Evolutionary conservation across 2,797 vertebrate species (phyloP), one percentile per base, ranked within the genome.

Genomic region (Melanotaenia nigrans): DNA sequence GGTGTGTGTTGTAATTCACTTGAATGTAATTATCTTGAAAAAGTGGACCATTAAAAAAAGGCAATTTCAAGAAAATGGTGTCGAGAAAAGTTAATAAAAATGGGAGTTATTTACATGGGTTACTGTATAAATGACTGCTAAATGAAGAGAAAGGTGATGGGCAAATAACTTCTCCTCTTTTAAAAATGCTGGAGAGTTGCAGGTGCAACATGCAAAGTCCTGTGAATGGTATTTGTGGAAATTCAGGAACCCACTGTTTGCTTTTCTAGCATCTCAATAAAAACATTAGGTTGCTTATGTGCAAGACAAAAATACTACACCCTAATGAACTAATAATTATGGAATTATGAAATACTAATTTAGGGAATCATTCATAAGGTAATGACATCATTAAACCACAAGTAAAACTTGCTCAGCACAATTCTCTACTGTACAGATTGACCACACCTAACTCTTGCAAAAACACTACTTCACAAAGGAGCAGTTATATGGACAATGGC

Each of bases 1-100:
- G 73, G 68, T 73, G 81, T 84, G 84, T 77, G 86, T 75, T 82
- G 79, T 89, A 89, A 92, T 87, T 92, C 78, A 85, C 77, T 85
- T 83, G 85, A 85, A 90, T 83, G 88, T 83, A 92, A 91, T 93
- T 92, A 93, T 91, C 78, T 88, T 83, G 75, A 88, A 93, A 93
- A 91, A 84, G 75, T 66, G 58, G 30, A 79, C 71, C 81, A 85
- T 36, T 93, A 93, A 93, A 93, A 82, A 74, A 85, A 49, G 71
- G 70, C 83, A 82, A 89, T 92, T 93, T 90, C 65, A 85, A 75
- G 85, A 80, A 89, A 89, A 90, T 61, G 42, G 86, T 89, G 85
- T 88, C 75, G 79, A 87, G 79, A 87, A 89, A 92, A 90, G 87
- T 91, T 89, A 82, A 93, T 91, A 90, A 92, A 92, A 89, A 79